Percentiles rank a stretch among this genome's conserved stretches.
phyloP scores from a whole-genome alignment of 2,888 invertebrate genomes.

The Chymomyza fuscimana region DNA sequence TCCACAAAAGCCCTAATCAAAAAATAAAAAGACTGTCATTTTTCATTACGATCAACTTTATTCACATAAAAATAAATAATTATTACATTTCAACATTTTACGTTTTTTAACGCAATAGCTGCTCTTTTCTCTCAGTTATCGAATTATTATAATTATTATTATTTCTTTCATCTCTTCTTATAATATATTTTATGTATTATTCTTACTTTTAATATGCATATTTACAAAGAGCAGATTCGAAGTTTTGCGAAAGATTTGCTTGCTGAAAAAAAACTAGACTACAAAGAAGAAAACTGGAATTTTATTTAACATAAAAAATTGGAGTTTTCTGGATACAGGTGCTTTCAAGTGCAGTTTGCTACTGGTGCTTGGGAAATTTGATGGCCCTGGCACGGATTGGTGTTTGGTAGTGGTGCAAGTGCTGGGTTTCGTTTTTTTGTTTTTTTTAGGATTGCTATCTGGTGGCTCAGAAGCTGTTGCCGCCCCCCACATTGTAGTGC shows the following conservation, averaged over 20 bases:
- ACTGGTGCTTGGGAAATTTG: constrained; percentile 22
- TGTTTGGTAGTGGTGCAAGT: constrained; percentile 29
- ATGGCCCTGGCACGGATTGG: constrained; percentile 22
- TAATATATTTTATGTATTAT: background rate
- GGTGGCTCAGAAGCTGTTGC: constrained; percentile 65
- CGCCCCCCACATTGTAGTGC: constrained; percentile 62
- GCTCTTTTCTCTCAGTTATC: background rate
- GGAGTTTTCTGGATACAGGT: background rate
- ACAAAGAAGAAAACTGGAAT: constrained; percentile 1
- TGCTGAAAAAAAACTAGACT: constrained; percentile 50
- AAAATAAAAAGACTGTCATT: constrained; percentile 17
- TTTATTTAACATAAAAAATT: constrained; percentile 42
- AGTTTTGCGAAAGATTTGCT: constrained; percentile 31
- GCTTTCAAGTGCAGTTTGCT: constrained; percentile 1
- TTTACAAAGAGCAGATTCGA: constrained; percentile 51
- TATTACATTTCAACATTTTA: constrained; percentile 64
- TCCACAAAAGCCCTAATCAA: too few relatives aligned
- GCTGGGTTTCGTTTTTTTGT: constrained; percentile 22
- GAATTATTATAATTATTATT: background rate
- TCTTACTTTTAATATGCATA: constrained; percentile 56
- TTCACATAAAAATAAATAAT: constrained; percentile 72
- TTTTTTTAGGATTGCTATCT: constrained; percentile 13
- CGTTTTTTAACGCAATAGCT: constrained; percentile 8
- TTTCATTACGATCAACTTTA: constrained; percentile 69
- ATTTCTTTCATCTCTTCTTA: constrained; percentile 33